phyloP scores from a whole-genome alignment of 1,140 invertebrate species.

The Pantala flavescens region DNA sequence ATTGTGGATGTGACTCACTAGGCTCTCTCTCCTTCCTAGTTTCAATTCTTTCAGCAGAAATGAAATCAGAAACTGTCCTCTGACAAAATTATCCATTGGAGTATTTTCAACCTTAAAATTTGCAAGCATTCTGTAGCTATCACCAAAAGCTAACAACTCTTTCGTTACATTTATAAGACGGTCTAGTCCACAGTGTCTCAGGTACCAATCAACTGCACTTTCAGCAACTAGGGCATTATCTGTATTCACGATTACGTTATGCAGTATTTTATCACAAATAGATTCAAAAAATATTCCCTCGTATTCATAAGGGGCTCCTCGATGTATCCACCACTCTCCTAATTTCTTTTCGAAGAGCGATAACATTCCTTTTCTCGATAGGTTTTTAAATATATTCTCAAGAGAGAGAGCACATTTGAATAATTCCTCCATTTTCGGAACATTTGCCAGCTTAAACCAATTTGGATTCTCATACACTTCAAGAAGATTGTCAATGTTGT shows the following conservation, averaged over 20 bases:
- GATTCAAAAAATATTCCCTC: constrained; percentile 27
- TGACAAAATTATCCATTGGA: neutral
- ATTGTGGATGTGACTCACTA: neutral
- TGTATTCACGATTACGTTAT: neutral
- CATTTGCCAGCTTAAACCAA: constrained; percentile 35
- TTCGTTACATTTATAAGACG: neutral
- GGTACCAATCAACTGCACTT: neutral
- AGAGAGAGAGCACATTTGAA: constrained; percentile 38
- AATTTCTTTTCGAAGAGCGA: constrained; percentile 27
- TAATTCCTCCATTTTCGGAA: constrained; percentile 37
- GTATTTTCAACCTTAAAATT: neutral
- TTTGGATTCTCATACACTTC: constrained; percentile 33
- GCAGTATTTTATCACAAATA: constrained; percentile 29
- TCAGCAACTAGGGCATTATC: neutral
- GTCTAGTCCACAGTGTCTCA: neutral
- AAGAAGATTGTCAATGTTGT: constrained; percentile 38
- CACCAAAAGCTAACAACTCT: neutral
- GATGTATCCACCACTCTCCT: constrained; percentile 26
- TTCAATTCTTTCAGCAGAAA: neutral
- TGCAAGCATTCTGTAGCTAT: neutral
- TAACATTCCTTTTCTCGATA: constrained; percentile 26
- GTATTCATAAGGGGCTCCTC: constrained; percentile 26
- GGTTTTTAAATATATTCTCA: constrained; percentile 35
- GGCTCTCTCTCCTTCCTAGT: neutral
- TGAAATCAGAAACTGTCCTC: neutral